Evolutionary conservation across 2,113 vertebrate species (phyloP).

Genomic region (Halichoeres trimaculatus): DNA sequence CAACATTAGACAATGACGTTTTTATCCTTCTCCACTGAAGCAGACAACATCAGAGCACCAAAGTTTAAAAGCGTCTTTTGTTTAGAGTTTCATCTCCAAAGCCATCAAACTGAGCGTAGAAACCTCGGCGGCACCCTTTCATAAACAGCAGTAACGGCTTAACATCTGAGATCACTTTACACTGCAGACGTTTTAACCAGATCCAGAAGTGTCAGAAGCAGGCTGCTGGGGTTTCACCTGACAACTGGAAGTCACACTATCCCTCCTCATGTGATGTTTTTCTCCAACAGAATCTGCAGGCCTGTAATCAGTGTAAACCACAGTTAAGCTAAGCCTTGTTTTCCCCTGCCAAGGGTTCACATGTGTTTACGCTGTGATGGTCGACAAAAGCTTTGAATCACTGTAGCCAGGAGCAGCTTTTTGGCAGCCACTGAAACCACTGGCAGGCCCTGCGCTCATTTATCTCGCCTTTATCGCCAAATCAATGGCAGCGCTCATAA

Average conservation of each 20-base stretch:
- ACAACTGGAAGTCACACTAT: slow-evolving; percentile 64
- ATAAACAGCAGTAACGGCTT: slow-evolving; percentile 49
- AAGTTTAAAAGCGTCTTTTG: slow-evolving; percentile 47
- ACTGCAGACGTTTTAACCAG: slow-evolving; percentile 38
- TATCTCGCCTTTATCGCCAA: slow-evolving; percentile 92
- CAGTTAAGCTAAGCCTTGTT: slow-evolving; percentile 72
- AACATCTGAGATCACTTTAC: slow-evolving; percentile 49
- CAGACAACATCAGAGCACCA: slow-evolving; percentile 44
- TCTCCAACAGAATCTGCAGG: slow-evolving; percentile 66
- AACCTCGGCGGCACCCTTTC: slow-evolving; percentile 23
- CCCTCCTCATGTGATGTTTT: slow-evolving; percentile 67
- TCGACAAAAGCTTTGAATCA: slow-evolving; percentile 74
- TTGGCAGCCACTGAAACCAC: slow-evolving; percentile 86
- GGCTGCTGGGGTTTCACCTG: slow-evolving; percentile 70
- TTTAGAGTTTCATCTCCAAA: slow-evolving; percentile 61
- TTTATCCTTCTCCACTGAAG: slow-evolving; percentile 35
- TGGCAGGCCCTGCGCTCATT: slow-evolving; percentile 86
- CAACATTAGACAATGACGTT: slow-evolving; percentile 42
- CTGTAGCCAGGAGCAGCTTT: slow-evolving; percentile 82
- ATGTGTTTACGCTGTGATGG: slow-evolving; percentile 77
- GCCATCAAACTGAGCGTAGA: slow-evolving; percentile 57
- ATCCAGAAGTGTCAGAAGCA: slow-evolving; percentile 43
- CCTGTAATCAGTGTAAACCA: slow-evolving; percentile 78
- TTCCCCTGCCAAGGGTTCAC: slow-evolving; percentile 82
- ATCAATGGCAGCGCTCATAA: slow-evolving; percentile 86